These are phyloP conservation scores for Amphiprion ocellaris DNA, from an alignment of 2,113 vertebrate genomes.

Conservation along the genomic window DNA sequence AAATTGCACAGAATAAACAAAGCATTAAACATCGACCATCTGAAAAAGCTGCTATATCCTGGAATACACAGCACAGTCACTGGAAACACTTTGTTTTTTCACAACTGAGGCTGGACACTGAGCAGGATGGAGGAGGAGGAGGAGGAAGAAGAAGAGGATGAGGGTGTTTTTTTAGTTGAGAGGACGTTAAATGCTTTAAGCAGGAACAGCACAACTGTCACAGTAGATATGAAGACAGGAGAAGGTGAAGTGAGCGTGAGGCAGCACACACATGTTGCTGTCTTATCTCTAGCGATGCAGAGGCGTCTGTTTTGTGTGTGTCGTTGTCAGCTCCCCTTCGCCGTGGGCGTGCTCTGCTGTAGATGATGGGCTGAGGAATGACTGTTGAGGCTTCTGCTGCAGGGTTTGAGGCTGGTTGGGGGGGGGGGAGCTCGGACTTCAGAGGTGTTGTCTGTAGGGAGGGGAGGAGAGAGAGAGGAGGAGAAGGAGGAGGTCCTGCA, in stretches of 20 bases:
- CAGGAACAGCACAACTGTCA: slow-evolving; percentile 47
- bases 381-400: slow-evolving; percentile 42
- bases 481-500: slow-evolving; percentile 25
- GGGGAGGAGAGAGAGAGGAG: not conserved
- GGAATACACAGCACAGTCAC: slow-evolving; percentile 38
- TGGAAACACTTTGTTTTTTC: slow-evolving; percentile 25
- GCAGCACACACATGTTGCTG: slow-evolving; percentile 4
- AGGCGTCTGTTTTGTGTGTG: slow-evolving; percentile 6
- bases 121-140: not conserved
- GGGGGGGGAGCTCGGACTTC: slow-evolving; percentile 46
- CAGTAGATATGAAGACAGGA: slow-evolving; percentile 30
- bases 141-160: not conserved
- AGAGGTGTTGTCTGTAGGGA: slow-evolving; percentile 37
- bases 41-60: slow-evolving; percentile 51
- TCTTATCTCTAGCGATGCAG: slow-evolving; percentile 17
- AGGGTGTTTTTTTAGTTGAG: not conserved
- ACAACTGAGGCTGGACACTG: slow-evolving; percentile 41
- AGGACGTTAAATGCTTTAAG: slow-evolving; percentile 56
- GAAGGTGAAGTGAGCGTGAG: slow-evolving; percentile 27
- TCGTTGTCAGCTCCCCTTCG: slow-evolving; percentile 25
- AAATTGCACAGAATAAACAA: slow-evolving; percentile 41
- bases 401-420: slow-evolving; percentile 52
- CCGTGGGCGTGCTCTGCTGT: slow-evolving; percentile 29
- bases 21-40: slow-evolving; percentile 29
- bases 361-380: slow-evolving; percentile 12